Conservation (phyloP, 2,888 invertebrate genomes). For the Diabrotica balteata region DNA sequence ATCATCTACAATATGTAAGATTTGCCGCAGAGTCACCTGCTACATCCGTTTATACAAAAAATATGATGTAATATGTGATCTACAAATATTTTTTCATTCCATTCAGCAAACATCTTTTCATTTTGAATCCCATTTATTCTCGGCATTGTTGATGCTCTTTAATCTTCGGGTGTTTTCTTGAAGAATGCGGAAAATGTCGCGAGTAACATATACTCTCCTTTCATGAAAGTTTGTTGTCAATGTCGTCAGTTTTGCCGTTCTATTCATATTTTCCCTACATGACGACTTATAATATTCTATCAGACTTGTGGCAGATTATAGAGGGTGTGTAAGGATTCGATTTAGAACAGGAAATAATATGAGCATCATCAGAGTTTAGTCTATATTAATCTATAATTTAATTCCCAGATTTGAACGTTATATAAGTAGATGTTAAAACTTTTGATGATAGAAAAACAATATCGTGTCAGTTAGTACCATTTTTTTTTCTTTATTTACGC, state of each 20-base stretch:
- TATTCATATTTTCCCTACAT: conserved; percentile 30
- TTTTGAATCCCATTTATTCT: conserved; percentile 30
- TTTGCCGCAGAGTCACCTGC: neutral
- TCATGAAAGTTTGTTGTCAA: conserved; percentile 35
- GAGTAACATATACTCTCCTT: conserved; percentile 29
- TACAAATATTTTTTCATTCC: conserved; percentile 27
- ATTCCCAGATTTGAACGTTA: too few species aligned
- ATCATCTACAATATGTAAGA: too few species aligned
- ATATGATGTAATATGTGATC: conserved; percentile 21
- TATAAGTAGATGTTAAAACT: too few species aligned
- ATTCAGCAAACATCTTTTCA: conserved; percentile 27
- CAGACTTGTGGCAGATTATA: conserved; percentile 22
- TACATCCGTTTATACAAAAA: conserved; percentile 5
- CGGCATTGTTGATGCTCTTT: conserved; percentile 27
- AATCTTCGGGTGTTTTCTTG: conserved; percentile 26
- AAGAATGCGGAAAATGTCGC: conserved; percentile 32
- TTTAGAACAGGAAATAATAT: too few species aligned
- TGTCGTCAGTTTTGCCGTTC: conserved; percentile 31
- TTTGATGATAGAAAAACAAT: too few species aligned
- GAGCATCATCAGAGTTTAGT: too few species aligned
- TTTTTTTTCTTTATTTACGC: too few species aligned
- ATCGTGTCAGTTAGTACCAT: too few species aligned
- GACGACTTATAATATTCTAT: conserved; percentile 35
- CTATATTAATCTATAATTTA: too few species aligned
- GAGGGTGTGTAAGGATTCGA: conserved; percentile 12